Base-by-base conservation (phyloP, 2,888 invertebrate genomes). In the Drosophila buzzatii region DNA sequence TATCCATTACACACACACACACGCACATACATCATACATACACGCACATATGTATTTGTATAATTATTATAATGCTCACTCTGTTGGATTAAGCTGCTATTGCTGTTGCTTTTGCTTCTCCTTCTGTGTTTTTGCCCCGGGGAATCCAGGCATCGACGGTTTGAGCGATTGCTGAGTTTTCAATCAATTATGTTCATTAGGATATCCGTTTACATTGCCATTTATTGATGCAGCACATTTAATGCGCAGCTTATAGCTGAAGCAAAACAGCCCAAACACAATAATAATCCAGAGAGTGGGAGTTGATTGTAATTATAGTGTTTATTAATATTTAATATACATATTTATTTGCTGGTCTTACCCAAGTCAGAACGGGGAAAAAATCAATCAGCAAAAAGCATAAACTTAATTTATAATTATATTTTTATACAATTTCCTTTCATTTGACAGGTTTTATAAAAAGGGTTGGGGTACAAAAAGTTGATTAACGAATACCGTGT, bases 1-100 rank as follows among this genome's bases (percentile, higher is more conserved):
- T 37, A n/a, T 61, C 47, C 49, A 76, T 52, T 31, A 31, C 41
- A 44, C 37, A 41, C 27, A 37, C 18, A 3, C 49, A 35, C 23
- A 27, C n/a, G 27, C 2, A 2, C 58, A 35, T 37, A 33, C 2
- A 23, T 12, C 10, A 39, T 8, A 9, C 27, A 14, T 12, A 9
- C 27, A 14, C 49, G 6, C 18, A 39, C 47, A 27, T 27, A 37
- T 52, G 57, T 52, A 52, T 63, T 51, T 42, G 57, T 74, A 70
- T 77, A 85, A 88, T 86, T 86, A 81, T 73, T 70, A 53, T 68
- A 77, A 79, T 78, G 70, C 61, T 79, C 73, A 72, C 57, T 84
- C 67, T 71, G 73, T 16, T 59, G 70, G 64, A 66, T 69, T 85
- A 74, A 67, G 67, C 78, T 51, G 52, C 35, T 33, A 8, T 49